Evolutionary conservation across 2,797 vertebrate genomes (phyloP).

Genomic region (Thamnophis elegans): DNA sequence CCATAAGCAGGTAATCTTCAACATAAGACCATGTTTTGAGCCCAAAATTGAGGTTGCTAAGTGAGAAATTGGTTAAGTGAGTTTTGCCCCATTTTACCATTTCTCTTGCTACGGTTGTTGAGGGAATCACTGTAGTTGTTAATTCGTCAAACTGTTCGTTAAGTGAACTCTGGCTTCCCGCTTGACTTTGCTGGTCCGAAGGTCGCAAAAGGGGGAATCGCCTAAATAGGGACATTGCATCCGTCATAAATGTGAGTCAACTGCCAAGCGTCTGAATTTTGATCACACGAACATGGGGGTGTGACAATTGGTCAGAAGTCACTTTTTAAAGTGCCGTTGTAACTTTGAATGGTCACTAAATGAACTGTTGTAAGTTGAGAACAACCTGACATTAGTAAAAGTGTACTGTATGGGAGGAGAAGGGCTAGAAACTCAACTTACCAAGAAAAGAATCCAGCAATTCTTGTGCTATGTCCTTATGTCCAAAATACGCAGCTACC

Average conservation of each 20-base stretch:
- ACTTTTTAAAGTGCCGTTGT: not conserved
- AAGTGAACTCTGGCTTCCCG: not conserved
- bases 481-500: constrained; percentile 83
- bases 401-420: not conserved
- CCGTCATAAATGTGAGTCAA: not conserved
- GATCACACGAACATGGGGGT: not conserved
- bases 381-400: not conserved
- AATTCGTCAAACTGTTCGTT: not conserved
- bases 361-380: not conserved
- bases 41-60: too few relatives aligned
- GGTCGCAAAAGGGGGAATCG: not conserved
- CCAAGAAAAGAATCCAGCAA: constrained; percentile 85
- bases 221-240: not conserved
- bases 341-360: not conserved
- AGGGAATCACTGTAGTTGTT: not conserved
- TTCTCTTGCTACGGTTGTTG: not conserved
- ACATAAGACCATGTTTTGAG: too few relatives aligned
- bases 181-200: not conserved
- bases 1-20: too few relatives aligned
- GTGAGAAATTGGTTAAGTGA: too few relatives aligned
- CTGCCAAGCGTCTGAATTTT: not conserved
- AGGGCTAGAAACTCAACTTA: constrained; percentile 48
- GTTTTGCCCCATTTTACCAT: not conserved
- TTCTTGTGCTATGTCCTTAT: constrained; percentile 77
- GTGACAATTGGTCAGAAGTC: not conserved